These are phyloP conservation scores for Syritta pipiens DNA, from an alignment of 2,888 invertebrate genomes.

Conservation along the genomic window DNA sequence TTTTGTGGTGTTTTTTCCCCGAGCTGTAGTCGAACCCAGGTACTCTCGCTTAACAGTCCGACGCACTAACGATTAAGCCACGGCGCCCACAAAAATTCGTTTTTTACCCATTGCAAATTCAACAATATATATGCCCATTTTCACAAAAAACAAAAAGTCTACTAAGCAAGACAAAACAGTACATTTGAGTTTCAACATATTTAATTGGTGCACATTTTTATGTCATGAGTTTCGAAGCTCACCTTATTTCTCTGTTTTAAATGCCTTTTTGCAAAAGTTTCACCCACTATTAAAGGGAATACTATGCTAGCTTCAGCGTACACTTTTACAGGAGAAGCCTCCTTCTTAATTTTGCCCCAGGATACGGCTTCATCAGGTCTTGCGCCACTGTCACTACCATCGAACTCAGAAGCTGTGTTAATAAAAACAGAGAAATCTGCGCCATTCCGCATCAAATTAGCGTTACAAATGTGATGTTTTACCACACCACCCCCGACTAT, in stretches of 20 bases:
- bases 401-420: constrained; percentile 97
- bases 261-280: constrained; percentile 93
- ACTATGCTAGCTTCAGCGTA: constrained; percentile 96
- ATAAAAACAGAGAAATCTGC: constrained; percentile 97
- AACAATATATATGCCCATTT: too few relatives aligned
- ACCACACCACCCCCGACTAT: constrained; percentile 97
- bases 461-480: constrained; percentile 99
- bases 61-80: too few relatives aligned
- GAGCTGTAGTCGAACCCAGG: too few relatives aligned
- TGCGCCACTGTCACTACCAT: constrained; percentile 98
- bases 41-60: too few relatives aligned
- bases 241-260: constrained; percentile 66
- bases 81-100: too few relatives aligned
- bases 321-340: constrained; percentile 93
- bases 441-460: constrained; percentile 99
- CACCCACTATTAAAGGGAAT: constrained; percentile 95
- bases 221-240: not conserved
- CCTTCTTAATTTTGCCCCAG: constrained; percentile 97
- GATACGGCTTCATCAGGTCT: constrained; percentile 98
- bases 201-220: not conserved
- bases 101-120: too few relatives aligned
- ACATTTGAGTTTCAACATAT: not conserved
- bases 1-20: too few relatives aligned
- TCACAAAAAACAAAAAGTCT: too few relatives aligned
- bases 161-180: too few relatives aligned